Evolutionary conservation across 1,140 invertebrate genomes (phyloP), one percentile per base, ranked within the genome.

Genomic region (Heliconius nattereri): DNA sequence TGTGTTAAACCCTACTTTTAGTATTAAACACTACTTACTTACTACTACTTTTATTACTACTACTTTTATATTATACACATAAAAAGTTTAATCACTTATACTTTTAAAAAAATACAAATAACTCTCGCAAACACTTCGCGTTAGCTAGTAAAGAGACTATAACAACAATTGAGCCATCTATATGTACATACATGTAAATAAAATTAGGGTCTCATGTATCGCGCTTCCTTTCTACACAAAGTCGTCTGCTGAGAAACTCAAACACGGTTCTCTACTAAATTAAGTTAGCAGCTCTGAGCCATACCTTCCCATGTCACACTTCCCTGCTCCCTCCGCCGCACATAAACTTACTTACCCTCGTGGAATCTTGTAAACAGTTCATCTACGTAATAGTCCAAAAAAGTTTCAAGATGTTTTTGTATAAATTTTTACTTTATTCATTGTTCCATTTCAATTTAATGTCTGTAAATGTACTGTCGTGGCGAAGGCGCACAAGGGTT

Each of bases 261-360:
- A 91, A 91, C 87, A 90, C 83, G 86, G 86, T 86, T 86, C 86
- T 87, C 86, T 92, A 92, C 91, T 92, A 89, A 92, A 92, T 91
- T 90, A 91, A 91, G 90, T 92, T 92, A 91, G 74, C 49, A 87
- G 90, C 86, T 86, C 87, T 81, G 79, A 84, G 83, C 79, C 52
- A 75, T 84, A 85, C 85, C 82, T 85, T 83, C 83, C 86, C 83
- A 81, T 85, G 88, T 89, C 86, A 87, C 84, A 89, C 86, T 86
- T 86, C 83, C 83, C 85, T 85, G 84, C 78, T 79, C 78, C 73
- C 82, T 79, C 84, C 86, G 76, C 79, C 81, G 32, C 37, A 66
- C 75, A 71, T 74, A 78, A 81, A 75, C 71, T 78, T 37, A 11
- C 57, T 66, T 26, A 66, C 57, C 57, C 57, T 66, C 57, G 57